Percentiles rank a stretch among this genome's conserved stretches.
These are phyloP conservation scores for Oxytorus armatus DNA, from an alignment of 2,888 invertebrate genomes.

Conservation along the genomic window DNA sequence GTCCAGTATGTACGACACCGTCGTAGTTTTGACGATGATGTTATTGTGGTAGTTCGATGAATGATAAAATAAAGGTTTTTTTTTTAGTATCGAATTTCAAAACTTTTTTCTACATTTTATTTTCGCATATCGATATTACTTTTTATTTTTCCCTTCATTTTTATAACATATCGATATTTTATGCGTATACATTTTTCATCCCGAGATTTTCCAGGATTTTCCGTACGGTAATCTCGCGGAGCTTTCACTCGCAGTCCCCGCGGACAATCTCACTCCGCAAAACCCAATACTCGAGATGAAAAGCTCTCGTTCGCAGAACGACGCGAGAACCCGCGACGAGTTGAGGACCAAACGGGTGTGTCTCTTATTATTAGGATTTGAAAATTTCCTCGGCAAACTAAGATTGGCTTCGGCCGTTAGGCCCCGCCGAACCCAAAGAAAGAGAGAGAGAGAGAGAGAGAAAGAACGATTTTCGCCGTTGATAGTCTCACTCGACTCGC, in stretches of 20 bases:
- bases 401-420: constrained; percentile 44
- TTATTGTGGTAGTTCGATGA: too few relatives aligned
- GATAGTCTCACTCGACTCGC: constrained; percentile 39
- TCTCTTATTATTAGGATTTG: constrained; percentile 27
- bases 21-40: too few relatives aligned
- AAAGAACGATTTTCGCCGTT: constrained; percentile 48
- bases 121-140: neutral
- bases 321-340: neutral
- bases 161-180: neutral
- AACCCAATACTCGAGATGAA: constrained; percentile 6
- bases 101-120: constrained; percentile 1
- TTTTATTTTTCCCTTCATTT: neutral
- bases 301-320: neutral
- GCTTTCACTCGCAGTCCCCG: constrained; percentile 1
- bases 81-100: neutral
- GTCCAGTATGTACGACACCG: too few relatives aligned
- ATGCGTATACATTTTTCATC: neutral
- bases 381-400: constrained; percentile 29
- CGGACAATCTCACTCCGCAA: neutral
- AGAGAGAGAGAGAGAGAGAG: too few relatives aligned
- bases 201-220: neutral
- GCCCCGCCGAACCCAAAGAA: constrained; percentile 17
- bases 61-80: neutral
- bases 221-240: neutral
- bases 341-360: neutral